phyloP scores from a whole-genome alignment of 2,888 invertebrate genomes.

The Trichopoda pennipes region DNA sequence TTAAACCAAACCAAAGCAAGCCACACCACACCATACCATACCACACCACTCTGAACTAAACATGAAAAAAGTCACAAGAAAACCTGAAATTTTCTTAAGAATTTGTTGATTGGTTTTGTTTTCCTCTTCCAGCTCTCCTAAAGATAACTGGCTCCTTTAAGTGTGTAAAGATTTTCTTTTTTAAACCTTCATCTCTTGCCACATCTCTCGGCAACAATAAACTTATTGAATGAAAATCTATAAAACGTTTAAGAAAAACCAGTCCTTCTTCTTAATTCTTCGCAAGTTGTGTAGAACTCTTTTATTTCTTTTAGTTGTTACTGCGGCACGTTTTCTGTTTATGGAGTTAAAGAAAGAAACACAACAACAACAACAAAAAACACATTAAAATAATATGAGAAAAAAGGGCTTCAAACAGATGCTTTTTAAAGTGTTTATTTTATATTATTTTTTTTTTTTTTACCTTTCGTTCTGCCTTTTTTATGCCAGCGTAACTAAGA shows the following conservation, averaged over 20 bases:
- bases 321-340: slow-evolving; percentile 67
- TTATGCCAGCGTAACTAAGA: background rate
- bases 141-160: slow-evolving; percentile 13
- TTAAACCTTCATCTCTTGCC: slow-evolving; percentile 37
- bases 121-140: slow-evolving; percentile 8
- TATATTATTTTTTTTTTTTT: slow-evolving; percentile 23
- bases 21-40: background rate
- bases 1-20: slow-evolving; percentile 22
- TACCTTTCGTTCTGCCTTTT: slow-evolving; percentile 36
- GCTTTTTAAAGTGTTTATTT: slow-evolving; percentile 63
- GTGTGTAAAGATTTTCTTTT: slow-evolving; percentile 53
- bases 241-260: slow-evolving; percentile 58
- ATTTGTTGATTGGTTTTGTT: slow-evolving; percentile 41
- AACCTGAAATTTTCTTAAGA: slow-evolving; percentile 68
- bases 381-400: slow-evolving; percentile 7
- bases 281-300: slow-evolving; percentile 47
- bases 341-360: slow-evolving; percentile 30
- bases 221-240: slow-evolving; percentile 68
- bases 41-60: background rate
- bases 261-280: slow-evolving; percentile 61
- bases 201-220: slow-evolving; percentile 26
- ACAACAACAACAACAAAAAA: too few relatives aligned
- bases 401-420: slow-evolving; percentile 66
- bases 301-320: slow-evolving; percentile 26
- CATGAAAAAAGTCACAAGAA: slow-evolving; percentile 47